phyloP scores from a whole-genome alignment of 2,888 invertebrate genomes.

The Carabus problematicus region DNA sequence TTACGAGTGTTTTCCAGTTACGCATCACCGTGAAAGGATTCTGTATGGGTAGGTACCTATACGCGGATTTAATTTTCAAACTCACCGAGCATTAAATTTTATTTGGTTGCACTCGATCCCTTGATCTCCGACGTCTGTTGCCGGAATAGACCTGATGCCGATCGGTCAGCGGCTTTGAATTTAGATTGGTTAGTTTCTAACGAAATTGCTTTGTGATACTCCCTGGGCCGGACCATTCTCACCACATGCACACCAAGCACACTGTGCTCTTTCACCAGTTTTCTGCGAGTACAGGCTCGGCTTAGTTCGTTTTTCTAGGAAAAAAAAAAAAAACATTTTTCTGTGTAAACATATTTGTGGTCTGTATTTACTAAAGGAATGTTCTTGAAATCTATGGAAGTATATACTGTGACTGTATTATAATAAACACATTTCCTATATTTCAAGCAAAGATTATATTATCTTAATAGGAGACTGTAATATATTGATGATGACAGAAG shows the following conservation, averaged over 20 bases:
- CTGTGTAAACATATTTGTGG: too few species aligned
- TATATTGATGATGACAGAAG: too few species aligned
- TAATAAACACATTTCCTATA: too few species aligned
- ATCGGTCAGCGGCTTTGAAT: slow-evolving; percentile 42
- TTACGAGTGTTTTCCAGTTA: neutral
- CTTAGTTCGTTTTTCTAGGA: too few species aligned
- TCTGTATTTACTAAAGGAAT: too few species aligned
- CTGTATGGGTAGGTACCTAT: slow-evolving; percentile 9
- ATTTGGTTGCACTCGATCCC: slow-evolving; percentile 30
- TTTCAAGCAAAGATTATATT: too few species aligned
- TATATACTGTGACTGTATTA: too few species aligned
- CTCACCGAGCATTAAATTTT: slow-evolving; percentile 35
- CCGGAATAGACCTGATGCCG: slow-evolving; percentile 14
- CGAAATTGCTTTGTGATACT: slow-evolving; percentile 40
- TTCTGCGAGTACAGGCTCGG: too few species aligned
- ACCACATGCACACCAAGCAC: neutral
- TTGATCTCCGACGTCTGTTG: slow-evolving; percentile 23
- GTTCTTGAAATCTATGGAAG: too few species aligned
- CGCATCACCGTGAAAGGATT: neutral
- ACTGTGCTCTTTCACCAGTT: neutral
- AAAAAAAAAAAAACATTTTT: too few species aligned
- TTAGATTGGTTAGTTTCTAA: slow-evolving; percentile 41
- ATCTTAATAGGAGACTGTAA: too few species aligned
- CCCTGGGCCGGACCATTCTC: neutral
- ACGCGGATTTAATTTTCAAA: slow-evolving; percentile 34